Evolutionary conservation across 2,888 invertebrate genomes (phyloP).

Genomic region (Sylvicola cinctus): DNA sequence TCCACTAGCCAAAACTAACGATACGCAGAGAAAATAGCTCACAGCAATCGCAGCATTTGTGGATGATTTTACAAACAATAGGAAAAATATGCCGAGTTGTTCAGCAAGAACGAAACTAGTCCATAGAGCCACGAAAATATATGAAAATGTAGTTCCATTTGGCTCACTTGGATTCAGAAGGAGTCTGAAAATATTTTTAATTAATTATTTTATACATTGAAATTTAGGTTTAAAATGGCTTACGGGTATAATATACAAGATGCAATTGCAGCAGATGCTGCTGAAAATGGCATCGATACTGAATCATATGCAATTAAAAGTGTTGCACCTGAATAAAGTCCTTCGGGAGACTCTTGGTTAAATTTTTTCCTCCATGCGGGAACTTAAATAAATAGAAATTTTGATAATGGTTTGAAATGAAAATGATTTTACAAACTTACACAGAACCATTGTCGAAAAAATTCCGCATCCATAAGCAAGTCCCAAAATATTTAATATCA

Average conservation of each 20-base stretch:
- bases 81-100: slow-evolving; percentile 60
- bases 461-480: slow-evolving; percentile 23
- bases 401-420: slow-evolving; percentile 5
- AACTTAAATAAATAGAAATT: slow-evolving; percentile 29
- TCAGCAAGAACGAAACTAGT: slow-evolving; percentile 70
- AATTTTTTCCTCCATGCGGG: slow-evolving; percentile 75
- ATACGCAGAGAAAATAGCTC: slow-evolving; percentile 54
- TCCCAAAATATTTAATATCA: slow-evolving; percentile 23
- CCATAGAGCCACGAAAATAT: slow-evolving; percentile 55
- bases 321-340: slow-evolving; percentile 69
- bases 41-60: slow-evolving; percentile 58
- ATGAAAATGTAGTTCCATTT: slow-evolving; percentile 30
- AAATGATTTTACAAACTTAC: background rate
- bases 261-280: slow-evolving; percentile 49
- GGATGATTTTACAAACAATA: slow-evolving; percentile 61
- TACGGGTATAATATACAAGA: slow-evolving; percentile 54
- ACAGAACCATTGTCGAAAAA: slow-evolving; percentile 16
- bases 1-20: slow-evolving; percentile 49
- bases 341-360: slow-evolving; percentile 79
- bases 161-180: slow-evolving; percentile 19
- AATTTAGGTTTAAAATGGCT: slow-evolving; percentile 19
- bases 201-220: slow-evolving; percentile 7
- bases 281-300: slow-evolving; percentile 62
- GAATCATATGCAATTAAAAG: slow-evolving; percentile 64
- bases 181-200: slow-evolving; percentile 12